These are phyloP conservation scores for Morphnarchus princeps DNA, from an alignment of 2,113 vertebrate species.

Conservation along the genomic window DNA sequence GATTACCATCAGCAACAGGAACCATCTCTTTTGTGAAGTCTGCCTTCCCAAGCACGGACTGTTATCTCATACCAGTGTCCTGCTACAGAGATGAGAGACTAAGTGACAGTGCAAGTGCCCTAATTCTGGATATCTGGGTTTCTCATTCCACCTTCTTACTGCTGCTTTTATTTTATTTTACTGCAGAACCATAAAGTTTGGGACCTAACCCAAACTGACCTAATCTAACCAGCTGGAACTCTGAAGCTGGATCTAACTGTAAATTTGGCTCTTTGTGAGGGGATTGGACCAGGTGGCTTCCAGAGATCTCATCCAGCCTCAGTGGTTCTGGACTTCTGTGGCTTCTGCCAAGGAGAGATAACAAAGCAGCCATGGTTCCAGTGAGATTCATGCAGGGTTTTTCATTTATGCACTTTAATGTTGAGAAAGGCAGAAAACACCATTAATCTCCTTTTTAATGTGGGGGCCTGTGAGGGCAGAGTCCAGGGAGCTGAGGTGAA, in stretches of 20 bases:
- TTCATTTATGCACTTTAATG: neutral
- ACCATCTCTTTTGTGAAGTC: neutral
- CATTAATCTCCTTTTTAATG: neutral
- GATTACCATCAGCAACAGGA: neutral
- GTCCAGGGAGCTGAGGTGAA: neutral
- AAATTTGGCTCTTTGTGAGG: neutral
- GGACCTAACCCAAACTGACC: neutral
- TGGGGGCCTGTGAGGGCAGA: neutral
- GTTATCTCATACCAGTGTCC: neutral
- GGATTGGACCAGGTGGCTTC: neutral
- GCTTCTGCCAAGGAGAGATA: neutral
- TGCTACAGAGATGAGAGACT: neutral
- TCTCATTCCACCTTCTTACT: neutral
- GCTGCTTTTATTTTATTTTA: neutral
- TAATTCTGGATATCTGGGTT: neutral
- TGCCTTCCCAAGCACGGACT: neutral
- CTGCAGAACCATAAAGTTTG: neutral
- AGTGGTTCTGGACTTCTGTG: neutral
- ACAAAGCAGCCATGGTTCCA: neutral
- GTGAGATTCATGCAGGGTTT: fast-evolving
- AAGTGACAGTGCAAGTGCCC: neutral
- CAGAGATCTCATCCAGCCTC: neutral
- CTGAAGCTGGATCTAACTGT: neutral
- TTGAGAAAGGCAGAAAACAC: neutral
- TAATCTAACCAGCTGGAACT: neutral